Evolutionary conservation across 2,113 vertebrate genomes (phyloP).

Genomic region (Regulus satrapa): DNA sequence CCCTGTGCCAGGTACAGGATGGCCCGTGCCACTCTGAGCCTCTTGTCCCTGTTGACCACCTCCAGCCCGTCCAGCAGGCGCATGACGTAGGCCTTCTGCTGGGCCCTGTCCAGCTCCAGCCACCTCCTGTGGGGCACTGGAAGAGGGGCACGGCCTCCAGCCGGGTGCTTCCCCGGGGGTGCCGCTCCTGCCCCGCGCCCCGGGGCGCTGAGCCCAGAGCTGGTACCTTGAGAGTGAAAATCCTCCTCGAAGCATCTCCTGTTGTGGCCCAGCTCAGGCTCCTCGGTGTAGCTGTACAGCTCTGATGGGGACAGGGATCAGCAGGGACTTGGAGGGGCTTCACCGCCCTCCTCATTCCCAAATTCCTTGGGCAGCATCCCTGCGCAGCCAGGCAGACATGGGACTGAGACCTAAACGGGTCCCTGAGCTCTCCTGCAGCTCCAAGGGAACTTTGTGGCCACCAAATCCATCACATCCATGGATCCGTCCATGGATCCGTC

Average conservation of each 20-base stretch:
- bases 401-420: neutral
- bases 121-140: constrained; percentile 81
- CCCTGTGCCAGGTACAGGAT: constrained; percentile 96
- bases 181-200: rapidly evolving
- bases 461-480: neutral
- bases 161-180: rapidly evolving
- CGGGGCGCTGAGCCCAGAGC: neutral
- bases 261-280: constrained; percentile 88
- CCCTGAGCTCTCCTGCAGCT: neutral
- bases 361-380: neutral
- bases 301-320: constrained; percentile 72
- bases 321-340: neutral
- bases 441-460: neutral
- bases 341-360: neutral
- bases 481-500: no score
- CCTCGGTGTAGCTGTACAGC: constrained; percentile 97
- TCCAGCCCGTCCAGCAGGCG: constrained; percentile 89
- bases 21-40: constrained; percentile 86
- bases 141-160: neutral
- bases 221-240: constrained; percentile 85
- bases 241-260: constrained; percentile 93
- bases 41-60: constrained; percentile 87
- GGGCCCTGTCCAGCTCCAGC: constrained; percentile 78
- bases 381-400: rapidly evolving
- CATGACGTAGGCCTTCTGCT: constrained; percentile 89